These are phyloP conservation scores for Vesta saturnalis DNA, from an alignment of 2,888 invertebrate species.

Conservation along the genomic window DNA sequence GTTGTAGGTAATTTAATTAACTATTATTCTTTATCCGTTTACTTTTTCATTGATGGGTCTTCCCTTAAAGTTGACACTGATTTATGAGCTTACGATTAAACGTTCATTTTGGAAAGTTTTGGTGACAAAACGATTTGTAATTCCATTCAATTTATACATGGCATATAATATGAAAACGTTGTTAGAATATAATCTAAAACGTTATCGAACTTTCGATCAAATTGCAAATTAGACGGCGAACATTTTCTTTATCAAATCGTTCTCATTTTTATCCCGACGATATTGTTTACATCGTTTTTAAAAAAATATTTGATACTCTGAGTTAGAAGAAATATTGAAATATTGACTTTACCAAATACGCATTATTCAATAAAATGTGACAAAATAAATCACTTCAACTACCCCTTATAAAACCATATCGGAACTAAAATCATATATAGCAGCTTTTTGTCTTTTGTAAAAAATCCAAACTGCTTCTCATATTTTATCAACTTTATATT, in stretches of 20 bases:
- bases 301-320: neutral
- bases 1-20: slow-evolving; percentile 37
- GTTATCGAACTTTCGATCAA: neutral
- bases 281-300: slow-evolving; percentile 1
- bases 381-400: slow-evolving; percentile 54
- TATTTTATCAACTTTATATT: slow-evolving; percentile 7
- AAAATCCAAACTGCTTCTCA: slow-evolving; percentile 26
- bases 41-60: slow-evolving; percentile 29
- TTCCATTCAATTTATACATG: slow-evolving; percentile 29
- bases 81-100: slow-evolving; percentile 36
- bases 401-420: slow-evolving; percentile 52
- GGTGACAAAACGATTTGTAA: slow-evolving; percentile 31
- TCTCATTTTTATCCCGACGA: neutral
- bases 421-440: slow-evolving; percentile 53
- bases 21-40: slow-evolving; percentile 38
- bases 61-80: slow-evolving; percentile 33
- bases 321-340: slow-evolving; percentile 41
- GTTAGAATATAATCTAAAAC: neutral
- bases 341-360: slow-evolving; percentile 46
- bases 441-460: slow-evolving; percentile 51
- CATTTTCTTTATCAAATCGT: neutral
- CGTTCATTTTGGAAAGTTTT: slow-evolving; percentile 26
- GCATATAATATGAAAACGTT: neutral
- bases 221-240: neutral
- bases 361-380: slow-evolving; percentile 55